phyloP scores from a whole-genome alignment of 2,888 invertebrate genomes.

The Ophion ellenae region DNA sequence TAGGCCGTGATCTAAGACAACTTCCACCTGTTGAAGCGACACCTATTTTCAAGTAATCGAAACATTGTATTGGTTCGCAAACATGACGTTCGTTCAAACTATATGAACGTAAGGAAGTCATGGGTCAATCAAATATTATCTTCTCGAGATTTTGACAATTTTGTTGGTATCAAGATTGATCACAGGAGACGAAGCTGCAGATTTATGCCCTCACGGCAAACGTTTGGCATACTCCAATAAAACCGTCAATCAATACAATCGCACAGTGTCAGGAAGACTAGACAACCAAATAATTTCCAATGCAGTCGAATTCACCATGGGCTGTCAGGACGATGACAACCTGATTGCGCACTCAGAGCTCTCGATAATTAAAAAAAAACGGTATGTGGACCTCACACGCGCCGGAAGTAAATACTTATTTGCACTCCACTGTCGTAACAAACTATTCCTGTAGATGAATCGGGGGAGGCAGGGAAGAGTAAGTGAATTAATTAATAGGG shows the following conservation, averaged over 20 bases:
- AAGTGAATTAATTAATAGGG: no score
- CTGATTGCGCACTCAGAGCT: conserved; percentile 1
- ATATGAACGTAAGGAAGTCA: no score
- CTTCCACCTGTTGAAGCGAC: conserved; percentile 77
- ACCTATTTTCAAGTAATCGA: conserved; percentile 62
- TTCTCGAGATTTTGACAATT: conserved; percentile 77
- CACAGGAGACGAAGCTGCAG: conserved; percentile 69
- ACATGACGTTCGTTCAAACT: no score
- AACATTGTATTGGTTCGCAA: no score
- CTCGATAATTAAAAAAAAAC: conserved; percentile 47
- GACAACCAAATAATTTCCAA: conserved; percentile 64
- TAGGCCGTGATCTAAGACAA: conserved; percentile 80
- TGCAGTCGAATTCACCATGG: conserved; percentile 67
- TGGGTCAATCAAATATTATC: conserved; percentile 66
- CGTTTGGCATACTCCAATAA: conserved; percentile 73
- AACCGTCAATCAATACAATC: conserved; percentile 75
- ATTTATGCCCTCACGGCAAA: conserved; percentile 70
- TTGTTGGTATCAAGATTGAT: conserved; percentile 73
- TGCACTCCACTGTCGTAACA: no score
- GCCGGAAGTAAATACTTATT: no score
- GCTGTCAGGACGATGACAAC: conserved; percentile 6
- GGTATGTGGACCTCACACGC: no score
- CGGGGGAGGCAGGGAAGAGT: no score
- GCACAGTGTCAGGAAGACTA: conserved; percentile 35
- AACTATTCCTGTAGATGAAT: no score